phyloP scores from a whole-genome alignment of 1,140 invertebrate species.

The Meloidogyne chitwoodi region DNA sequence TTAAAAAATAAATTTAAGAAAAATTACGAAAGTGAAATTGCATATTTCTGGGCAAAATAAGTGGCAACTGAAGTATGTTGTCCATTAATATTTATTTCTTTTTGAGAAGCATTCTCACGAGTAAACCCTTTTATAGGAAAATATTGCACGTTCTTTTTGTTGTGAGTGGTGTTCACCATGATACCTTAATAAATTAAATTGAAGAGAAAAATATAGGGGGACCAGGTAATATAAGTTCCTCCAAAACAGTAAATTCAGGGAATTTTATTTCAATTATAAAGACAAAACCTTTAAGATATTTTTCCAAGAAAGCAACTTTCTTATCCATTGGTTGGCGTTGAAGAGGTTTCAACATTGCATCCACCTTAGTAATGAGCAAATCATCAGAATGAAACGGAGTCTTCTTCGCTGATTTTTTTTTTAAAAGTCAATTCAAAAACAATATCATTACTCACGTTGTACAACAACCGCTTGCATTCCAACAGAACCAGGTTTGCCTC shows the following conservation, averaged over 20 bases:
- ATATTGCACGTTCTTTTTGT: background rate
- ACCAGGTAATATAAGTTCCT: too few relatives aligned
- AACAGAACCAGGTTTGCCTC: background rate
- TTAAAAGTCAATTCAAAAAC: background rate
- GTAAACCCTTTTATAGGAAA: constrained; percentile 3
- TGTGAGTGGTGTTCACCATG: constrained; percentile 6
- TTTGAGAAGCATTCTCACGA: background rate
- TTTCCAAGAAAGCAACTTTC: background rate
- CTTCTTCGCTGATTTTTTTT: constrained; percentile 2
- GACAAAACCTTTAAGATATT: background rate
- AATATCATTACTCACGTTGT: background rate
- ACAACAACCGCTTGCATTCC: constrained; percentile 1
- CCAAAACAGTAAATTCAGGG: background rate
- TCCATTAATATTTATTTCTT: background rate
- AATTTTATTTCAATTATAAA: background rate
- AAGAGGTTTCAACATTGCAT: background rate
- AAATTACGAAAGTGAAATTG: background rate
- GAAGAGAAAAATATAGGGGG: too few relatives aligned
- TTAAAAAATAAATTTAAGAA: background rate
- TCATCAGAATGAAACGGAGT: constrained; percentile 17
- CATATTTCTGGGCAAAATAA: constrained; percentile 1
- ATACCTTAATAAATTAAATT: background rate
- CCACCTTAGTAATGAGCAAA: constrained; percentile 1
- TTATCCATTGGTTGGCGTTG: background rate
- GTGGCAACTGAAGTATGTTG: background rate